phyloP scores from a whole-genome alignment of 2,888 invertebrate genomes.

The Meghimatium bilineatum region DNA sequence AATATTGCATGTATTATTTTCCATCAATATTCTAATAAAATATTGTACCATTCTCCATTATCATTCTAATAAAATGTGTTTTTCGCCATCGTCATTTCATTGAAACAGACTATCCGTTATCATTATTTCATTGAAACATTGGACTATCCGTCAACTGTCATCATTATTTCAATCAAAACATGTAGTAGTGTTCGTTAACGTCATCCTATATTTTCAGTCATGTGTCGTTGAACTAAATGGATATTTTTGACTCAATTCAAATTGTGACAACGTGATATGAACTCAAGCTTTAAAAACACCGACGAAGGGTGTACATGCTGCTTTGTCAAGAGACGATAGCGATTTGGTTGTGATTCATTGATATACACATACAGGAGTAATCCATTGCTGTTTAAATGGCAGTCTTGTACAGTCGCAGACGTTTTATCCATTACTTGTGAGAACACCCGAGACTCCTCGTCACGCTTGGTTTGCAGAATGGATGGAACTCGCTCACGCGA shows the following conservation, averaged over 20 bases:
- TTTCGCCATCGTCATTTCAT: too few species aligned
- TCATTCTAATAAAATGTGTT: too few species aligned
- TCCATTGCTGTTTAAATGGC: constrained; percentile 12
- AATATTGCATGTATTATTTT: too few species aligned
- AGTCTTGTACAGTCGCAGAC: not conserved
- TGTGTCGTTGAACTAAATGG: too few species aligned
- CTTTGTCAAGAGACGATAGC: not conserved
- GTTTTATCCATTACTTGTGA: constrained; percentile 7
- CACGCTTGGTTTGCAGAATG: constrained; percentile 13
- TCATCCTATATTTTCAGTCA: too few species aligned
- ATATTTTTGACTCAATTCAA: not conserved
- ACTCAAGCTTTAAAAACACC: not conserved
- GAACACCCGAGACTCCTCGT: constrained; percentile 6
- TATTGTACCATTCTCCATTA: too few species aligned
- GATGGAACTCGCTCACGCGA: constrained; percentile 19
- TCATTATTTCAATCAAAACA: too few species aligned
- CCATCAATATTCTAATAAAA: too few species aligned
- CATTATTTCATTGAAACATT: too few species aligned
- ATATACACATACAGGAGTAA: not conserved
- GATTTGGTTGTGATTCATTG: constrained; percentile 13
- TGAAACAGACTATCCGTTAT: too few species aligned
- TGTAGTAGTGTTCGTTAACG: too few species aligned
- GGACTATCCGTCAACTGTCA: too few species aligned
- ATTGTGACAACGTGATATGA: not conserved
- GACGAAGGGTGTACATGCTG: not conserved